Base-by-base conservation (phyloP, 2,888 invertebrate species). In the Dolomedes plantarius region DNA sequence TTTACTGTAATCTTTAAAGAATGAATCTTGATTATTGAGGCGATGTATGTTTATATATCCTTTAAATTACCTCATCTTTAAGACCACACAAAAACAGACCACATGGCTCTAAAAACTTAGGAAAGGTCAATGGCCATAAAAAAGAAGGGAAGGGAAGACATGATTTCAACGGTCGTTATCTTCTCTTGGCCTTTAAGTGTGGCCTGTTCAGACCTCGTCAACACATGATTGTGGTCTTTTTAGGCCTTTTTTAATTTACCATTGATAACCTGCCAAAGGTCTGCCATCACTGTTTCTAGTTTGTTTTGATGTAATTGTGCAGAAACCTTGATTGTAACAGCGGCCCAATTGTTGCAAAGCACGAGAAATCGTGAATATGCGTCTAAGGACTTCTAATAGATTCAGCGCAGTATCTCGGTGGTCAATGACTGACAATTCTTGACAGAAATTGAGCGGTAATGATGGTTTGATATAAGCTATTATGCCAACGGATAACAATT, bases 31-130 rank as follows among this genome's bases (percentile, higher is more conserved):
- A n/a, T n/a, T n/a, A n/a, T 27, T 16, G 6, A 1, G 16, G 19
- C 19, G 23, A 1, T 13, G 56, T 56, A 56, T 7, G 27, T 56
- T 56, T 3, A 16, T 3, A 23, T 19, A 7, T 23, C 1, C 56
- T 16, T 56, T 56, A 3, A 19, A 9, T 56, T 23, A 56, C 19
- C 23, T 56, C 28, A 23, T 75, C 36, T 69, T 23, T 16, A 32
- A 82, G 82, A 82, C 82, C 75, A 71, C 82, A 82, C 82, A 76
- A 64, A 64, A 64, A 28, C 31, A 64, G 76, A 65, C 82, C 82
- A 82, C 82, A 82, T 82, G 76, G 76, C 82, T 82, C 62, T 74
- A 75, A 75, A 56, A 67, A 73, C 56, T 81, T 69, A 75, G 71
- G 32, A 32, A 32, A 75, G 71, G 69, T 75, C 75, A 68, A 71